A percentile compares a stretch with the other conserved stretches of the same genome.
Evolutionary conservation across 1,140 invertebrate genomes (phyloP).

Genomic region (Zaprionus vittiger): DNA sequence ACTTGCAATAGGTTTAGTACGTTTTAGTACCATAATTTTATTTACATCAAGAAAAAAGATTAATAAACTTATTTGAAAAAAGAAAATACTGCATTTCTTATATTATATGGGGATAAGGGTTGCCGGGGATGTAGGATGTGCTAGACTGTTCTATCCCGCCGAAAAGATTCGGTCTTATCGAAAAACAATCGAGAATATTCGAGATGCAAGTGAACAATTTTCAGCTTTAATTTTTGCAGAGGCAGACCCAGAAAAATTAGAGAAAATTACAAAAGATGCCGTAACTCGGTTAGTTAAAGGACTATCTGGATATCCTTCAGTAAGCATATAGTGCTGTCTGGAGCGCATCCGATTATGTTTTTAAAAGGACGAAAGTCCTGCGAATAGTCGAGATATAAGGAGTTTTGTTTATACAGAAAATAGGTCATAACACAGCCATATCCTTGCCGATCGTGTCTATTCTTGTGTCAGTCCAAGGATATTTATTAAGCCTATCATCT

Average conservation of each 20-base stretch:
- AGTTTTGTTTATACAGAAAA: background rate
- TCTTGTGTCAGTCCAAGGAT: background rate
- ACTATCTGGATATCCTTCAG: background rate
- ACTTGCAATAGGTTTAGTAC: constrained; percentile 47
- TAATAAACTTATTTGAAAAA: constrained; percentile 41
- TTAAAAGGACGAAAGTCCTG: constrained; percentile 17
- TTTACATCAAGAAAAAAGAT: constrained; percentile 27
- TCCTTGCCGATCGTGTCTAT: background rate
- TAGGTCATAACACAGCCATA: background rate
- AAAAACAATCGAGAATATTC: background rate
- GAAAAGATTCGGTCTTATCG: background rate
- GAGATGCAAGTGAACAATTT: background rate
- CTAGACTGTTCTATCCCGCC: background rate
- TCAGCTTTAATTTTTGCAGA: background rate
- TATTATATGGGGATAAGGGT: background rate
- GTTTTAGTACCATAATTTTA: constrained; percentile 60
- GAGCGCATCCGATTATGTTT: background rate
- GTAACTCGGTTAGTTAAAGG: constrained; percentile 2
- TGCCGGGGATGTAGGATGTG: background rate
- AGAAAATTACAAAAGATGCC: background rate
- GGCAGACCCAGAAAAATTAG: background rate
- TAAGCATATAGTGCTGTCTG: background rate
- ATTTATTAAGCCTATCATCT: background rate
- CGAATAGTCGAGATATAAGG: background rate
- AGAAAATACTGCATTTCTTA: background rate